These are phyloP conservation scores for Aptenodytes forsteri DNA, from an alignment of 2,113 vertebrate genomes.

Conservation along the genomic window DNA sequence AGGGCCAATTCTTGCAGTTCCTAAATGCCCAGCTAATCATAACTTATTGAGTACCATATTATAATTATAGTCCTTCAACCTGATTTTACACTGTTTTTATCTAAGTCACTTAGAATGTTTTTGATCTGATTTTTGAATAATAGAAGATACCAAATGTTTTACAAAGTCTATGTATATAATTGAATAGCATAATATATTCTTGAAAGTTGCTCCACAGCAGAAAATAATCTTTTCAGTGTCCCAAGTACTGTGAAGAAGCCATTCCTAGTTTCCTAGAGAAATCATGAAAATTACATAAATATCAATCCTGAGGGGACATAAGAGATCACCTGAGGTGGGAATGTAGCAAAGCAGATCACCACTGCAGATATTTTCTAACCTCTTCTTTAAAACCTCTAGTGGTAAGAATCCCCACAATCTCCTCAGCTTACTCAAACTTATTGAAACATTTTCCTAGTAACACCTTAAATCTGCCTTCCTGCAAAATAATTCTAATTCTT, in stretches of 20 bases:
- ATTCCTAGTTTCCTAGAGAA: neutral
- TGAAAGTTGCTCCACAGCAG: neutral
- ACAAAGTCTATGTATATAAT: neutral
- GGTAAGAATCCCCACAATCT: neutral
- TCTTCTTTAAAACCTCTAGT: neutral
- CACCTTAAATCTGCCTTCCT: neutral
- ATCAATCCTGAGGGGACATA: neutral
- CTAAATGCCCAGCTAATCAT: neutral
- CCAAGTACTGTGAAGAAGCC: neutral
- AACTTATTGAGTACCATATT: neutral
- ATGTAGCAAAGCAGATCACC: neutral
- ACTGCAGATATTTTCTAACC: neutral
- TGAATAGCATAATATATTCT: neutral
- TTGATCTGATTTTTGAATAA: slow-evolving; percentile 21
- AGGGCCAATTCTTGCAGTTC: neutral
- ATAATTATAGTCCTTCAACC: neutral
- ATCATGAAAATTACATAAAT: neutral
- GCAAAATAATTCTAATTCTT: neutral
- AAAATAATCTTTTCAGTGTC: neutral
- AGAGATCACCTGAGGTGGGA: neutral
- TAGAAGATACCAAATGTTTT: neutral
- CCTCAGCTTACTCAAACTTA: neutral
- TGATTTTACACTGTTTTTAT: neutral
- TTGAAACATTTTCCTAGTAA: neutral
- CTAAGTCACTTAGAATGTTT: neutral